Base-by-base conservation (phyloP, 2,113 vertebrate species). In the Halichoeres trimaculatus region DNA sequence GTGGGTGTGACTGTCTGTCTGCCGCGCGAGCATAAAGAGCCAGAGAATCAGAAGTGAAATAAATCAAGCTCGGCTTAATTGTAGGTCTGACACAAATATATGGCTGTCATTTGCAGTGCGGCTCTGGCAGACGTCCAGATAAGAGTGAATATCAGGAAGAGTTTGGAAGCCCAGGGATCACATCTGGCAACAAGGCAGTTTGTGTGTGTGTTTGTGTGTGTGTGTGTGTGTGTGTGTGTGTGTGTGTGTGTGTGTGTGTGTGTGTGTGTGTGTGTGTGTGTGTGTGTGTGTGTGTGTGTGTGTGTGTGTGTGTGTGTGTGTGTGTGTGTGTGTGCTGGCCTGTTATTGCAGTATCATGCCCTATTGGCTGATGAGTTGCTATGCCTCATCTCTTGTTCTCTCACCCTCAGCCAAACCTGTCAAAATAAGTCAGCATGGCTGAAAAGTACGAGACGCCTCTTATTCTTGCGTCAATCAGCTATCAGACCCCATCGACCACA, bases 331-430 rank as follows among this genome's bases (percentile, higher is more conserved):
- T 43, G 47, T 19, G 41, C 55, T 62, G 77, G 40, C 64, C 80
- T 81, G 63, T 66, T 80, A 83, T 80, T 89, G 85, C 84, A 73
- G 72, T 81, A 83, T 87, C 71, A 84, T 84, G 82, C 83, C 85
- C 85, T 74, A 91, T 90, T 91, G 91, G 91, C 80, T 91, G 89
- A 78, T 81, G 86, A 90, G 88, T 91, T 91, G 89, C 88, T 91
- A 90, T 90, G 90, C 17, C 86, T 86, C 84, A 67, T 86, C 74
- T 70, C 79, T 84, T 66, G 70, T 51, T 77, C 78, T 81, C 79
- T 80, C 76, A 70, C 71, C 64, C 55, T 70, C 74, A 71, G 78
- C 87, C 83, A 84, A 76, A 80, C 77, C 77, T 80, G 72, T 85
- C 81, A 71, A 83, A 73, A 74, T 76, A 50, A 78, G 77, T 87